These are phyloP conservation scores for Lagopus leucura DNA, from an alignment of 2,113 vertebrate genomes.

Conservation along the genomic window DNA sequence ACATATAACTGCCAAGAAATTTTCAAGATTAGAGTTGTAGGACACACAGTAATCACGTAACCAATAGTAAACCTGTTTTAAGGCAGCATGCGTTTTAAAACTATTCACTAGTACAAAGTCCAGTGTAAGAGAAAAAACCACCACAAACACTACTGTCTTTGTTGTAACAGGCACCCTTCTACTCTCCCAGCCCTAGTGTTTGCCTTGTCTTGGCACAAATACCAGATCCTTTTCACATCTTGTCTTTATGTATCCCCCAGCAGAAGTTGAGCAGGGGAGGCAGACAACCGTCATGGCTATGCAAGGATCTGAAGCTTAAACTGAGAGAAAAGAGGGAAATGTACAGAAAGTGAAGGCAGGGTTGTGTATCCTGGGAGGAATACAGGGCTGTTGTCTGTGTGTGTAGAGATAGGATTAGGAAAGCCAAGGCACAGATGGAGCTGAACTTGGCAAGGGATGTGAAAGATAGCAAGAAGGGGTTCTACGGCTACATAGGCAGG, in stretches of 20 bases:
- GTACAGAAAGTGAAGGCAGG: no score
- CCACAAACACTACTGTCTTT: neutral
- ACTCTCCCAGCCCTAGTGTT: rapidly evolving
- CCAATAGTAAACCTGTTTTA: neutral
- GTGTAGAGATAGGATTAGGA: no score
- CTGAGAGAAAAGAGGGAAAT: no score
- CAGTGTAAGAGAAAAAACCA: neutral
- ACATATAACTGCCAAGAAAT: neutral
- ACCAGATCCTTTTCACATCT: neutral
- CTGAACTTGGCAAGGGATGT: no score
- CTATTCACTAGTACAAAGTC: neutral
- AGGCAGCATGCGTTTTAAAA: neutral
- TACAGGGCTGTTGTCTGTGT: no score
- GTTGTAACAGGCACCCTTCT: neutral
- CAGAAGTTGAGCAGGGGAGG: no score
- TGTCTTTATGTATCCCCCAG: neutral
- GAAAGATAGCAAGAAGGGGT: no score
- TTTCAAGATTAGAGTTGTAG: neutral
- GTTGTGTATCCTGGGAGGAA: no score
- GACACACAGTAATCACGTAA: neutral
- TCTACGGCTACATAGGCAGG: no score
- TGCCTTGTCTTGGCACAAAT: neutral
- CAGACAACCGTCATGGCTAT: no score
- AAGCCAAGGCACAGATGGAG: no score
- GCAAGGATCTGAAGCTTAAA: no score